These are phyloP conservation scores for Mya arenaria DNA, from an alignment of 1,140 invertebrate genomes.

Conservation along the genomic window DNA sequence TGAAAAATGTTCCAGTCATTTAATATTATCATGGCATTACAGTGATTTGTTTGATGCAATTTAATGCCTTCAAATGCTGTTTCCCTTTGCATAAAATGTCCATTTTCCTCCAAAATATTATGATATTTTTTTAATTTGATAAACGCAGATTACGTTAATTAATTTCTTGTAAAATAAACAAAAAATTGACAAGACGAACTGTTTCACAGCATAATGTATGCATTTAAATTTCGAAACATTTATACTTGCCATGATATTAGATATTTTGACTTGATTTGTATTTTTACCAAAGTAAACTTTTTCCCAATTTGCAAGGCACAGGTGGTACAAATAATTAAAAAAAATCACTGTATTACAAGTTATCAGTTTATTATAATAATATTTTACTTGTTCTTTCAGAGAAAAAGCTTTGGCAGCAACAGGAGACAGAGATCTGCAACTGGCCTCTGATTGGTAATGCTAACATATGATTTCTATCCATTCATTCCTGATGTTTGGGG, in stretches of 20 bases:
- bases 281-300: neutral
- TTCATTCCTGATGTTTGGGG: neutral
- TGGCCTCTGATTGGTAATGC: constrained; percentile 91
- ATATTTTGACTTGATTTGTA: neutral
- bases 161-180: no score
- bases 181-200: no score
- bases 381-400: constrained; percentile 82
- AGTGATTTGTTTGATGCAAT: no score
- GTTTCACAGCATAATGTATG: neutral
- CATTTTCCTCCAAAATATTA: no score
- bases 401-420: constrained; percentile 95
- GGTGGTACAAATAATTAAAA: neutral
- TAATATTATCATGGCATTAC: no score
- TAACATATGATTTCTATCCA: neutral
- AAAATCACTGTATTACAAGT: neutral
- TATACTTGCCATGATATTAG: neutral
- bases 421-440: constrained; percentile 90
- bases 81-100: no score
- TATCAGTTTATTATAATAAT: neutral
- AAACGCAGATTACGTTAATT: no score
- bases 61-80: no score
- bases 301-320: neutral
- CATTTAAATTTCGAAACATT: neutral
- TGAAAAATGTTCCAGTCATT: no score
- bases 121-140: no score